These are phyloP conservation scores for Colistium nudipinnis DNA, from an alignment of 2,113 vertebrate species.

Conservation along the genomic window DNA sequence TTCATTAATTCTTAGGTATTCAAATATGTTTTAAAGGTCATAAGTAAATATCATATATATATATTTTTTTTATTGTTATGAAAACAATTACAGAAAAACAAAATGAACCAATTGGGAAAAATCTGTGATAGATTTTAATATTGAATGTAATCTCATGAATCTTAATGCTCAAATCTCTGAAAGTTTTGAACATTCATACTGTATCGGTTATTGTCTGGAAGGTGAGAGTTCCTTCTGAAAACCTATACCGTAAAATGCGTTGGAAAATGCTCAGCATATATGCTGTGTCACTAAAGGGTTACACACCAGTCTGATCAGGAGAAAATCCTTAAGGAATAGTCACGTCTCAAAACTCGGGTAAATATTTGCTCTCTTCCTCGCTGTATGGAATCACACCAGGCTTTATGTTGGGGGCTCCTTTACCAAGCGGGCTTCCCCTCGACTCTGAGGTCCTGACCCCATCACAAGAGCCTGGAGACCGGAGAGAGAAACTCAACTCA, in stretches of 20 bases:
- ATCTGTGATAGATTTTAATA: not conserved
- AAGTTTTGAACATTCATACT: not conserved
- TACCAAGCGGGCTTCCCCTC: conserved; percentile 51
- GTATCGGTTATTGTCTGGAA: not conserved
- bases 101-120: not conserved
- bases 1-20: not conserved
- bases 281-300: conserved; percentile 3
- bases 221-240: not conserved
- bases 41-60: no score
- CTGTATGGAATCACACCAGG: conserved; percentile 49
- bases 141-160: not conserved
- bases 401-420: conserved; percentile 47
- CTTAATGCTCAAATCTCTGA: not conserved
- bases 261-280: not conserved
- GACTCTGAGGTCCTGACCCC: conserved; percentile 64
- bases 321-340: conserved; percentile 16
- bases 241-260: not conserved
- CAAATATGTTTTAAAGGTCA: no score
- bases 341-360: conserved; percentile 17
- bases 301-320: conserved; percentile 1
- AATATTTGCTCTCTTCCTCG: conserved; percentile 53
- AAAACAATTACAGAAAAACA: not conserved
- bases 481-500: conserved; percentile 55
- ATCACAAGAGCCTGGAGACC: conserved; percentile 67
- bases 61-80: no score